Evolutionary conservation across 2,113 vertebrate species (phyloP), one percentile per base, ranked within the genome.

Genomic region (Polyodon spathula): DNA sequence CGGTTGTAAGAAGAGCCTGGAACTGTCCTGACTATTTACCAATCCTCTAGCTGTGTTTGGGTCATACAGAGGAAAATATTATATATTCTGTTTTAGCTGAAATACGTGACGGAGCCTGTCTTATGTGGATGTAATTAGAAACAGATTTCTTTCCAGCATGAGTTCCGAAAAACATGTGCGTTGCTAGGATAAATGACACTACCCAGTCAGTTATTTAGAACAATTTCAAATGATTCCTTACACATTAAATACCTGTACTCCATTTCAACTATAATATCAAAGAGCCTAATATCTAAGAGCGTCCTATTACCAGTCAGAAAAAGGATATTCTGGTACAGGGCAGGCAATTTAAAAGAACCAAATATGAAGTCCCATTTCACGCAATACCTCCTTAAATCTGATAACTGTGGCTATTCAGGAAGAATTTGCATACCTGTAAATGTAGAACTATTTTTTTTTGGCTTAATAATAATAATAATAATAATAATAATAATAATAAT

Each of bases 141-240:
- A 38, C 53, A 55, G 53, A 55, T 55, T 55, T 55, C 17, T 55
- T 55, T 55, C 53, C 53, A 55, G 53, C 10, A 16, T 17, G 37
- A 55, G 6, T 55, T 55, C 17, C 53, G 4, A 55, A 55, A 55
- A 55, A 55, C 53, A 55, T 55, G 6, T 55, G 53, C 17, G 16
- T 37, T 55, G 53, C 53, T 55, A 55, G 53, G 53, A 37, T 55
- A 55, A 55, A 55, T 16, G 17, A 37, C 53, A 27, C 53, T 6
- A 55, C 27, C 9, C 6, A 8, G 53, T 37, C 4, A 10, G 15
- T 55, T 50, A 50, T n/a, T 14, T 11, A n/a, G 11, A 50, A 50
- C 48, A 50, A 11, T 50, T 14, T 14, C 48, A 50, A 50, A 50
- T 14, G 48, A 50, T 50, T 11, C 5, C 48, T 50, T 50, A 6